Evolutionary conservation across 1,140 invertebrate genomes (phyloP), one percentile per base, ranked within the genome.

Genomic region (Calosoma granatense): DNA sequence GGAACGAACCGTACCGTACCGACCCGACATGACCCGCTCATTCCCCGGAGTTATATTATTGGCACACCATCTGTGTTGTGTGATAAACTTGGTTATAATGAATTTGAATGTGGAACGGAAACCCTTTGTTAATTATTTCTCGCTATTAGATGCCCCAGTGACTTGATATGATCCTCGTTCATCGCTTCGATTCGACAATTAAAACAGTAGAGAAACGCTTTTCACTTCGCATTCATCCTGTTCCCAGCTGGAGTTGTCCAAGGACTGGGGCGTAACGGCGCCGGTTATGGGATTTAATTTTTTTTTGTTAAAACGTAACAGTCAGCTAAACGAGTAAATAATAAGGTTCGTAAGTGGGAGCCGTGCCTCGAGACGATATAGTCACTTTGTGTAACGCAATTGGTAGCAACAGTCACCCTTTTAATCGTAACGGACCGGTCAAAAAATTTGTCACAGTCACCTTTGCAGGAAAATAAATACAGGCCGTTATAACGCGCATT

Each of bases 111-210:
- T 47, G 15, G 41, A 36, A 36, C 26, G n/a, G 26, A 6, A 17
- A 47, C 41, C 41, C 41, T 47, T 47, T 17, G 15, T 47, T 47
- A 47, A 47, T 47, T 47, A 47, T 47, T 47, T 47, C 41, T 11
- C 41, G 41, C 41, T 47, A 47, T 47, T 47, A 11, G 41, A 17
- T 17, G 41, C 3, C 41, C 6, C 15, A 47, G 41, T 47, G 6
- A 17, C 15, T 47, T 47, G 41, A 17, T 17, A 17, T 47, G 41
- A 47, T 17, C 41, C 41, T 17, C 41, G 9, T 47, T 47, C 41
- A 17, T 11, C 15, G 17, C 17, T 47, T 47, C 41, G 41, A 47
- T 47, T 47, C 17, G 41, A 47, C 41, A 47, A 47, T 47, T 47
- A 47, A 47, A 47, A 30, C 26, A 30, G 14, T 30, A 6, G 26